Base-by-base conservation (phyloP, 35 echinoderm and acorn worm species). In the Chiridota heheva region DNA sequence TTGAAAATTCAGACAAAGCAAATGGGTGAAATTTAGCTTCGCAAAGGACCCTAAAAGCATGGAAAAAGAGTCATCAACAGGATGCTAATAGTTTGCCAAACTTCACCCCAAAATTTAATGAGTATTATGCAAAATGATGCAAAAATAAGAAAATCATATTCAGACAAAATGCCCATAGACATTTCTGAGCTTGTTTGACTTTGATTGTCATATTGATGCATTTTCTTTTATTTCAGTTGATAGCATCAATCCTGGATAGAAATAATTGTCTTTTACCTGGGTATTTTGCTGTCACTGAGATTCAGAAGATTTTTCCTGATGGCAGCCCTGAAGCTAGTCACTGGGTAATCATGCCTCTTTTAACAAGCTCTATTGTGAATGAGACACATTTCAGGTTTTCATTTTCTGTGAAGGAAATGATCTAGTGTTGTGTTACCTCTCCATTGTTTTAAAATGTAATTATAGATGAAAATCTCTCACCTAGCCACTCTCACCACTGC, bases 241-340 rank as follows among this genome's bases (percentile, higher is more conserved):
- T 95, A 33, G 32, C 80, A 17, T 73, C 88, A 24, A 98, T 98
- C 45, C 68, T 98, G n/a, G 95, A 98, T 71, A 82, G 95, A 5
- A 91, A 98, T 83, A 58, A 61, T 24, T 98, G 80, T 40, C 85
- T 98, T 1, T 64, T 92, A 15, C 95, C 95, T 10, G 85, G 84
- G n/a, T 98, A 98, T 61, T 88, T 98, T 72, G 95, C 89, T 22
- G 88, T 88, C 32, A 98, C 86, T 49, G 95, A 98, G 68, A 91
- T 98, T 58, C 86, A 84, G 31, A 91, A 91, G 36, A 59, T 91
- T 15, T 91, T 88, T 29, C 80, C 84, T 58, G 95, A 91, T 31
- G 81, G 85, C 41, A 89, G 69, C 36, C 75, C 75, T 33, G 69
- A 84, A 20, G 24, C 72, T 16, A 81, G 65, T 59, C 95, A 98